Evolutionary conservation across 1,140 invertebrate species (phyloP), one percentile per base, ranked within the genome.

Genomic region (Formica exsecta): DNA sequence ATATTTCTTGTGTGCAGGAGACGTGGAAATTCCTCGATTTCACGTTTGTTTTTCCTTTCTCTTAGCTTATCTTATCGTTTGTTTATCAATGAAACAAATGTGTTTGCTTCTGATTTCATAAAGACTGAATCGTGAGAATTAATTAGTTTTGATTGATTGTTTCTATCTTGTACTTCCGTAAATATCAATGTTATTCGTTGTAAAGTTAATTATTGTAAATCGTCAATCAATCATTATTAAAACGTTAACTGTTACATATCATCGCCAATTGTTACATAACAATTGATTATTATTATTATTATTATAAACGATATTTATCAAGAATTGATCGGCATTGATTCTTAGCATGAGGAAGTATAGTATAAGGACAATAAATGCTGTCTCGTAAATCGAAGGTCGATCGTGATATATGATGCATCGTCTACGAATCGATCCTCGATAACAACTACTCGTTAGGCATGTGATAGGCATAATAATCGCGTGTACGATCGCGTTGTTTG

Each of bases 311-410:
- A 51, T 16, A 19, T 51, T 51, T 51, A 5, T 51, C 44, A 65
- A 44, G 13, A 54, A 54, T 68, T 19, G 22, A 36, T 41, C 19
- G 16, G 16, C 19, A 9, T 73, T 51, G 48, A 51, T 19, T 51
- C 51, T 73, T 29, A 36, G 54, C 25, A 62, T 19, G 11, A 48
- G 68, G 68, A 83, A 83, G 48, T 22, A 44, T 80, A 22, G 22
- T 22, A 41, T 8, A 19, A 3, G n/a, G 11, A 44, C 38, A 73
- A 81, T 81, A 57, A 71, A 32, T n/a, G 36, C n/a, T 36, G 11
- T 44, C 19, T 61, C 73, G 9, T 73, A 19, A 74, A 29, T 29
- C 25, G 25, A 83, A 83, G 68, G 68, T 62, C 68, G 68, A 80
- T 29, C 19, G 38, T 38, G 25, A 83, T 25, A 51, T 38, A 38